Percentiles rank a stretch among this genome's conserved stretches.
Evolutionary conservation across 2,888 invertebrate genomes (phyloP).

Genomic region (Philonicus albiceps): DNA sequence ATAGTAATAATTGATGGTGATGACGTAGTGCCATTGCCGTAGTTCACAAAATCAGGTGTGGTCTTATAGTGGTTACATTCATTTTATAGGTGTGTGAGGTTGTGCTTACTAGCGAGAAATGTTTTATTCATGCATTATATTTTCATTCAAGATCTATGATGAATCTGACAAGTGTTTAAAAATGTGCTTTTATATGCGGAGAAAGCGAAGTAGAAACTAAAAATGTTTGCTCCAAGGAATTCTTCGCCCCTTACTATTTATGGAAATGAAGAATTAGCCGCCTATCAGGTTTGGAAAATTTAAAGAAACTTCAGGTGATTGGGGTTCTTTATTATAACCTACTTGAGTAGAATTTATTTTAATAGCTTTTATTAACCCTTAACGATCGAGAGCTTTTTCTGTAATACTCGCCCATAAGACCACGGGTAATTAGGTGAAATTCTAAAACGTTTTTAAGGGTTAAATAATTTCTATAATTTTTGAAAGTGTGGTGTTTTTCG

Average conservation of each 20-base stretch:
- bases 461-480: too few species aligned
- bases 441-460: too few species aligned
- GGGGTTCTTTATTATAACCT: background rate
- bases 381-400: too few species aligned
- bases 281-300: conserved; percentile 59
- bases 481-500: too few species aligned
- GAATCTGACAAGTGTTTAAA: background rate
- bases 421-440: too few species aligned
- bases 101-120: conserved; percentile 1
- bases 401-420: too few species aligned
- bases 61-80: background rate
- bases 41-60: conserved; percentile 7
- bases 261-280: conserved; percentile 62
- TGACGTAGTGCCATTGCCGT: background rate
- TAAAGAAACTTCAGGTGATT: conserved; percentile 25
- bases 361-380: conserved; percentile 52
- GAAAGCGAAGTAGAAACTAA: conserved; percentile 14
- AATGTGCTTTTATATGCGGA: background rate
- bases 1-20: background rate
- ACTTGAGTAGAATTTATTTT: conserved; percentile 51
- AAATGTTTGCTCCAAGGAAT: conserved; percentile 63
- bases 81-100: background rate
- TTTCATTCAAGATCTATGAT: background rate
- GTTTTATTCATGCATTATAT: background rate
- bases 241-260: conserved; percentile 61